Conservation (phyloP, 2,797 vertebrate species). For the Syngnathus acus region DNA sequence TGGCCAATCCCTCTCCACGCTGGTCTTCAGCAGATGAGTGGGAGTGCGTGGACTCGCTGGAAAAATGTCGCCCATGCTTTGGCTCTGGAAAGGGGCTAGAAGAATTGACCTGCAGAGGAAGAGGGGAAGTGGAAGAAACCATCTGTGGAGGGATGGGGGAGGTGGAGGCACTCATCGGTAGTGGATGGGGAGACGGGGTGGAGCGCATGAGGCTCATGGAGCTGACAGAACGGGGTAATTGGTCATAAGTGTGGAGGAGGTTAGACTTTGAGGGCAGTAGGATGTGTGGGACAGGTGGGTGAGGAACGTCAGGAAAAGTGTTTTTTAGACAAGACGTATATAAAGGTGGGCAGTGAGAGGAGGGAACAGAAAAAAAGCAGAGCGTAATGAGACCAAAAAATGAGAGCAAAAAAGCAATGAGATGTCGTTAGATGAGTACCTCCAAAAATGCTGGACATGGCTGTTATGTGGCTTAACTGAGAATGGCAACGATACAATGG, state of each 20-base stretch:
- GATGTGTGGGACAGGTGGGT: background rate
- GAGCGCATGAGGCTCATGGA: constrained; percentile 67
- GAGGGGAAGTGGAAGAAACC: constrained; percentile 69
- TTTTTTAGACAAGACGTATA: background rate
- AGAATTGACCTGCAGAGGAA: constrained; percentile 77
- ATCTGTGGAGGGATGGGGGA: constrained; percentile 70
- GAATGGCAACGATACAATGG: background rate
- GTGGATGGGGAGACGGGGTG: constrained; percentile 62
- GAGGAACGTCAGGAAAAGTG: background rate
- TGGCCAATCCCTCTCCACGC: constrained; percentile 64
- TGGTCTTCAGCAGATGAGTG: constrained; percentile 80
- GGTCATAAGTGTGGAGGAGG: constrained; percentile 60
- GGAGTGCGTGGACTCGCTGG: constrained; percentile 84
- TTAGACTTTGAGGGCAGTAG: constrained; percentile 17
- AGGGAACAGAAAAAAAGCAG: constrained; percentile 10
- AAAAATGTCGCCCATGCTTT: constrained; percentile 79
- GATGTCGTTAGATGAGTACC: constrained; percentile 40
- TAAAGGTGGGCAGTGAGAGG: background rate
- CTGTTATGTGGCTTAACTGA: constrained; percentile 17
- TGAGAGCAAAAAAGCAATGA: constrained; percentile 55
- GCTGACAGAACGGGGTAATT: constrained; percentile 65
- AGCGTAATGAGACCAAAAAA: constrained; percentile 33
- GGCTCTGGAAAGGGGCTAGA: constrained; percentile 83
- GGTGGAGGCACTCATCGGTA: constrained; percentile 58
- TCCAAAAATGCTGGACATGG: constrained; percentile 35